Conservation (phyloP, 92 coral and sea anemone species). For the Epizoanthus illoricatus region DNA sequence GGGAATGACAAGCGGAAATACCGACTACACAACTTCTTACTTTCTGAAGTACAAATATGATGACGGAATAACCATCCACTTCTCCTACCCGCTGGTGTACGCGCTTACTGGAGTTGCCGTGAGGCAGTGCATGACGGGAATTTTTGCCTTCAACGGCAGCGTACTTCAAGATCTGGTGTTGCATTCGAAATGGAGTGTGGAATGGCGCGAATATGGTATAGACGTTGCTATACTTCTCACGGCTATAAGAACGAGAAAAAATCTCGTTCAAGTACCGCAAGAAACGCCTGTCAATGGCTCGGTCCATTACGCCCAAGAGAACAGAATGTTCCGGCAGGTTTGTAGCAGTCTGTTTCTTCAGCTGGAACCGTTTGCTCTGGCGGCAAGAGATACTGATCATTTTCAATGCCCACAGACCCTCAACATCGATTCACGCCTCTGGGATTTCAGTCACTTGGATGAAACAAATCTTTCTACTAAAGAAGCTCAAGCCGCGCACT, state of each 20-base stretch:
- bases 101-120: slow-evolving; percentile 44
- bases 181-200: slow-evolving; percentile 27
- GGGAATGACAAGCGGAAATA: slow-evolving; percentile 11
- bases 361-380: not conserved
- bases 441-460: slow-evolving; percentile 19
- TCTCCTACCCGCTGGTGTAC: slow-evolving; percentile 46
- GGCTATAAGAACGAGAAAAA: slow-evolving; percentile 32
- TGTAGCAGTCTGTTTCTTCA: slow-evolving; percentile 8
- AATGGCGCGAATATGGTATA: slow-evolving; percentile 55
- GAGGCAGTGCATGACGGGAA: slow-evolving; percentile 57
- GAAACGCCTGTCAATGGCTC: slow-evolving; percentile 28
- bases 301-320: slow-evolving; percentile 20
- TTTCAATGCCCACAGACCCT: not conserved
- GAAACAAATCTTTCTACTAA: not conserved
- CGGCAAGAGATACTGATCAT: not conserved
- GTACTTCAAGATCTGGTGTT: slow-evolving; percentile 43
- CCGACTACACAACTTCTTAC: slow-evolving; percentile 9
- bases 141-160: slow-evolving; percentile 44
- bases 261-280: slow-evolving; percentile 38
- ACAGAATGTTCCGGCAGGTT: slow-evolving; percentile 27
- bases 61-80: slow-evolving; percentile 46
- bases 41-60: slow-evolving; percentile 45
- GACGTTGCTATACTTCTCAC: slow-evolving; percentile 48
- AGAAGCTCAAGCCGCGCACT: not conserved
- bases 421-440: not conserved